phyloP scores from a whole-genome alignment of 2,888 invertebrate genomes.

The Lithophane socia region DNA sequence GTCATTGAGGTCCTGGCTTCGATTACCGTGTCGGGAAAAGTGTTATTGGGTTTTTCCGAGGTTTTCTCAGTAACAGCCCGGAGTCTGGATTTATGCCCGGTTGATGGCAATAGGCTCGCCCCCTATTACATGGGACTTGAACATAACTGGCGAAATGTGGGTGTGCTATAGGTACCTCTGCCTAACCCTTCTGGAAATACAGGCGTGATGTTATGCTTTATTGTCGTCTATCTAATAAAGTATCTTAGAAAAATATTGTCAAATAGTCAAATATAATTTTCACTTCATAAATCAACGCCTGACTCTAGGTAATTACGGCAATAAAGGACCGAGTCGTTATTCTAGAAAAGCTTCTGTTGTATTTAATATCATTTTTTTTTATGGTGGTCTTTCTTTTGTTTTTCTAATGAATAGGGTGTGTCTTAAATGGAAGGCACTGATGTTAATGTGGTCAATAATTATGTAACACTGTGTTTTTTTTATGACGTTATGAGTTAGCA shows the following conservation, averaged over 20 bases:
- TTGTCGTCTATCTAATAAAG: neutral
- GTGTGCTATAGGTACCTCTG: too few species aligned
- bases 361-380: conserved; percentile 18
- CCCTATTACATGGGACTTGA: too few species aligned
- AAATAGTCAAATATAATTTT: conserved; percentile 18
- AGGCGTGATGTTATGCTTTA: too few species aligned
- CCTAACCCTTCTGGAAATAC: too few species aligned
- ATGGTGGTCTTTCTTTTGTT: conserved; percentile 34
- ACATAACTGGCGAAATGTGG: too few species aligned
- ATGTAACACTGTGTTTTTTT: neutral
- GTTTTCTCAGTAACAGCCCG: too few species aligned
- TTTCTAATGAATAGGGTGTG: conserved; percentile 23
- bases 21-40: too few species aligned
- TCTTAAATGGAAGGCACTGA: neutral
- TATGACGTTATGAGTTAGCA: neutral
- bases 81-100: too few species aligned
- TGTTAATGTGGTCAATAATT: conserved; percentile 15
- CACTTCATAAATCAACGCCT: conserved; percentile 24
- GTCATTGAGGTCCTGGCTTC: neutral
- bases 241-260: conserved; percentile 2
- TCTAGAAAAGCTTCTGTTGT: conserved; percentile 23
- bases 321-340: neutral
- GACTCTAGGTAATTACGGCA: conserved; percentile 13
- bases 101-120: too few species aligned
- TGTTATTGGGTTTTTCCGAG: too few species aligned